These are phyloP conservation scores for Conus betulinus DNA, from an alignment of 1,140 invertebrate genomes.

Conservation along the genomic window DNA sequence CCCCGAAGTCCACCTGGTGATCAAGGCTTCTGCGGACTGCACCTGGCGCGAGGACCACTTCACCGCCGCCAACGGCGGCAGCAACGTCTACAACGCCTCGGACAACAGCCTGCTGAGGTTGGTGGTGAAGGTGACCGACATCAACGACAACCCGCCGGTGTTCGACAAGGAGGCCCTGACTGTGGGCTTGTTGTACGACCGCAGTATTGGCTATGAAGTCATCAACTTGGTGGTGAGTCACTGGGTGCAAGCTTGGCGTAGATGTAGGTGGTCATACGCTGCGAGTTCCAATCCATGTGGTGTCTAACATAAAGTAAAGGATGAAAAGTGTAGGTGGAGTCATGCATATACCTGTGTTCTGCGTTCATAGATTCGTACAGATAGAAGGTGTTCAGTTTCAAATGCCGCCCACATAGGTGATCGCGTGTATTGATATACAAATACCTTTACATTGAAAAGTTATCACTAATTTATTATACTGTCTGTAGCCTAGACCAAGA, in stretches of 20 bases:
- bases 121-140: constrained; percentile 33
- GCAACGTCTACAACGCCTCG: constrained; percentile 5
- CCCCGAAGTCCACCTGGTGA: not conserved
- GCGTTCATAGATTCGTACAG: no score
- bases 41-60: constrained; percentile 7
- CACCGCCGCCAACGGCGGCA: not conserved
- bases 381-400: no score
- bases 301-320: no score
- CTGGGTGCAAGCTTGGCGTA: not conserved
- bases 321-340: no score
- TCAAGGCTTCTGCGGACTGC: constrained; percentile 27
- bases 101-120: constrained; percentile 34
- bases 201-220: constrained; percentile 9
- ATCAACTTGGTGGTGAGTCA: constrained; percentile 37
- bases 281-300: not conserved
- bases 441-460: no score
- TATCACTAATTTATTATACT: no score
- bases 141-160: constrained; percentile 49
- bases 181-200: constrained; percentile 33
- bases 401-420: no score
- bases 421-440: no score
- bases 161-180: constrained; percentile 18
- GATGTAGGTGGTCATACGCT: not conserved
- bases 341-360: no score
- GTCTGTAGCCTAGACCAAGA: no score